These are phyloP conservation scores for Eriocheir sinensis DNA, from an alignment of 1,140 invertebrate genomes.

Conservation along the genomic window DNA sequence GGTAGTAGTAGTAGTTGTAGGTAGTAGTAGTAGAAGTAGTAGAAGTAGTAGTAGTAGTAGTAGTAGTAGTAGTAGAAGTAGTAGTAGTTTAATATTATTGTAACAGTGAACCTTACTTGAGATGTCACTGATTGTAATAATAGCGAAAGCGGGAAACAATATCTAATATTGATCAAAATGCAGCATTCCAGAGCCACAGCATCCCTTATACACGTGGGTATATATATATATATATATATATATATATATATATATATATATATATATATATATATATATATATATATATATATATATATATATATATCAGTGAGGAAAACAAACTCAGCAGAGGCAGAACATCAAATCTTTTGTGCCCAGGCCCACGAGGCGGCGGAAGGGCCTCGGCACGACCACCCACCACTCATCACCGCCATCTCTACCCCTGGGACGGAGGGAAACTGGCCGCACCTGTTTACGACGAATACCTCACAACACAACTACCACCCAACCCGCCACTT, in stretches of 20 bases:
- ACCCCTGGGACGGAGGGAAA: no score
- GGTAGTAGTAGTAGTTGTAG: no score
- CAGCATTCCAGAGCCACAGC: not conserved
- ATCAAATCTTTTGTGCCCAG: no score
- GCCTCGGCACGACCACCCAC: not conserved
- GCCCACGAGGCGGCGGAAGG: no score
- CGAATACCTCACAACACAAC: not conserved
- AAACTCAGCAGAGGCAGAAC: no score
- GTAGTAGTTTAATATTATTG: not conserved
- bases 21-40: no score
- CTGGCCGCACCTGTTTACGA: not conserved
- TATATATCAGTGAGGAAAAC: not conserved
- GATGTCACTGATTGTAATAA: not conserved
- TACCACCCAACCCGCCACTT: not conserved
- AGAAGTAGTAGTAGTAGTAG: no score
- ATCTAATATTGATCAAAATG: not conserved
- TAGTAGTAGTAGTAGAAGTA: no score
- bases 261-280: slow-evolving; percentile 28
- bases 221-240: not conserved
- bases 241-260: slow-evolving; percentile 28
- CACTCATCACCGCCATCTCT: not conserved
- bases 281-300: no score
- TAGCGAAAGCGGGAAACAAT: not conserved
- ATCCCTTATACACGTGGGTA: not conserved
- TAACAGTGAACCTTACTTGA: not conserved